Evolutionary conservation across 2,888 invertebrate species (phyloP).

Genomic region (Pocota personata): DNA sequence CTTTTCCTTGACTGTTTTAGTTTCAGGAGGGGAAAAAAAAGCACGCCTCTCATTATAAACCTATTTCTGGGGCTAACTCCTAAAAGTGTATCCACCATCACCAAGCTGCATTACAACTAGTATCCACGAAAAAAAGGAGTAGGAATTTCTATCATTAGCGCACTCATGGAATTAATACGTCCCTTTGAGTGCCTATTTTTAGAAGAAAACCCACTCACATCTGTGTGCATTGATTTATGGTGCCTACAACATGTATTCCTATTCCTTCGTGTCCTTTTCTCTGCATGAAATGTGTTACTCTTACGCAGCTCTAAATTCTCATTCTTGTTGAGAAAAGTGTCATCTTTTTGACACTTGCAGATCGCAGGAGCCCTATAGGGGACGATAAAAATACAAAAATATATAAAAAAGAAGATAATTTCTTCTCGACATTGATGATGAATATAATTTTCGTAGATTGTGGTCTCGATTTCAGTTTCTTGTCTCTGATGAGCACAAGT

Average conservation of each 20-base stretch:
- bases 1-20: conserved; percentile 27
- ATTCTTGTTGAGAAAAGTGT: conserved; percentile 13
- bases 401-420: not conserved
- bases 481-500: conserved; percentile 27
- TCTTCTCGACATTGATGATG: conserved; percentile 13
- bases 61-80: not conserved
- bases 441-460: conserved; percentile 42
- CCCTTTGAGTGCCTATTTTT: conserved; percentile 29
- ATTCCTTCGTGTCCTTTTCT: not conserved
- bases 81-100: not conserved
- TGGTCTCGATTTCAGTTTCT: conserved; percentile 45
- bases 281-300: not conserved
- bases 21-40: not conserved
- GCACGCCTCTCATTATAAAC: not conserved
- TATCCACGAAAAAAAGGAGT: not conserved
- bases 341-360: conserved; percentile 18
- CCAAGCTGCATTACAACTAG: not conserved
- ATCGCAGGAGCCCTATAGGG: conserved; percentile 16
- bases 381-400: not conserved
- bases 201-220: conserved; percentile 31
- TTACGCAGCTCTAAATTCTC: not conserved
- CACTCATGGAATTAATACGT: not conserved
- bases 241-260: not conserved
- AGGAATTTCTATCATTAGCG: conserved; percentile 18
- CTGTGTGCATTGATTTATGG: conserved; percentile 27